Conservation (phyloP, 2,113 vertebrate species). For the Corythornis cristatus region DNA sequence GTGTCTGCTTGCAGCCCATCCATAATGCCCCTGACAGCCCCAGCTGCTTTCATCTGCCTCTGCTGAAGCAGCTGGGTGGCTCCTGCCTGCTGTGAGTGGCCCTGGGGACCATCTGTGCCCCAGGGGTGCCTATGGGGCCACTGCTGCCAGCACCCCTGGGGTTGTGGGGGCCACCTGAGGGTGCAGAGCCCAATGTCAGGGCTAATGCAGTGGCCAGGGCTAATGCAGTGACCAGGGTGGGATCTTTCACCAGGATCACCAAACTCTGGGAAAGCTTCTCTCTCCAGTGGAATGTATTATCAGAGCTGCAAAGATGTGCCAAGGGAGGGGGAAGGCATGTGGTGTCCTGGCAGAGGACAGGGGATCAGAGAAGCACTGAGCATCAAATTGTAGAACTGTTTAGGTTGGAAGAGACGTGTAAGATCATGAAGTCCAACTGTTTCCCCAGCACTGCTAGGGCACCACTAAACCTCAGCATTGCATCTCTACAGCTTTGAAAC, state of each 20-base stretch:
- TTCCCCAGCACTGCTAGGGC: background rate
- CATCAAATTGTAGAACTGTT: background rate
- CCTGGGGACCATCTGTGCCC: background rate
- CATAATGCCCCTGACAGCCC: background rate
- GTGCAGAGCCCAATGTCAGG: background rate
- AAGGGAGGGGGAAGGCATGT: accelerated
- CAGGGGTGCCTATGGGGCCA: accelerated
- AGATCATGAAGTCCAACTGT: background rate
- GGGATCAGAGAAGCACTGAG: background rate
- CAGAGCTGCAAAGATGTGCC: background rate
- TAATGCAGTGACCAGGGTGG: background rate
- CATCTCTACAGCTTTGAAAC: no score
- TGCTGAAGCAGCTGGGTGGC: background rate
- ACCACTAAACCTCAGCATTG: background rate
- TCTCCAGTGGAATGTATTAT: background rate
- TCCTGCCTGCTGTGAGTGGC: accelerated
- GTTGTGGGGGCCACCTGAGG: background rate
- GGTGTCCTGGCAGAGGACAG: accelerated
- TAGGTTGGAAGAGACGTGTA: background rate
- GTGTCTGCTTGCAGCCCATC: background rate
- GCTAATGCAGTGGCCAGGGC: background rate
- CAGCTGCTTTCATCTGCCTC: background rate
- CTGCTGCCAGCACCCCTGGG: no score
- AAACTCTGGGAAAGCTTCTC: background rate
- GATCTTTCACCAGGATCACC: background rate